Evolutionary conservation across 1,140 invertebrate genomes (phyloP).

Genomic region (Diorhabda carinulata): DNA sequence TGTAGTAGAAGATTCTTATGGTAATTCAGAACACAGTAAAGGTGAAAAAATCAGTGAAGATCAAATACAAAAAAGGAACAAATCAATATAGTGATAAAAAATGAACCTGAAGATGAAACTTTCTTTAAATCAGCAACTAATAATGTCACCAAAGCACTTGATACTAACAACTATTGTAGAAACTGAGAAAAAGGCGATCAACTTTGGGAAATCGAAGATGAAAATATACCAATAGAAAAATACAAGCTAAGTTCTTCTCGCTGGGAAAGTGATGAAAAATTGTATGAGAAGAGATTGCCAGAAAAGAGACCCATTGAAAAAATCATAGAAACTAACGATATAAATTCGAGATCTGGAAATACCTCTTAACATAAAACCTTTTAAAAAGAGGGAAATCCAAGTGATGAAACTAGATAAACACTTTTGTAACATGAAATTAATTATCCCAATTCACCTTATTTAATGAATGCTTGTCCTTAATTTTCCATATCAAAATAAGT

Average conservation of each 20-base stretch:
- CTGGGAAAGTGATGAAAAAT: slow-evolving; percentile 44
- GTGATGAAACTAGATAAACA: slow-evolving; percentile 18
- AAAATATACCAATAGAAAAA: slow-evolving; percentile 8
- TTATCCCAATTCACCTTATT: too few relatives aligned
- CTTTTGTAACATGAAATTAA: too few relatives aligned
- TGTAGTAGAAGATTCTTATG: too few relatives aligned
- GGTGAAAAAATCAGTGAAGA: too few relatives aligned
- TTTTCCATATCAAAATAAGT: too few relatives aligned
- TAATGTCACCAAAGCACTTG: slow-evolving; percentile 26
- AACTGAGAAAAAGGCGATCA: slow-evolving; percentile 39
- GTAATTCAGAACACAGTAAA: too few relatives aligned
- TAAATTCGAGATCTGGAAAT: slow-evolving; percentile 32
- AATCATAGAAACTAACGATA: background rate
- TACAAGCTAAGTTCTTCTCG: slow-evolving; percentile 23
- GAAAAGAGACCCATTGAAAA: slow-evolving; percentile 7
- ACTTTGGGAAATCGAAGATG: slow-evolving; percentile 38
- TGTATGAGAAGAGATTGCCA: slow-evolving; percentile 13
- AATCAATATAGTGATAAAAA: too few relatives aligned
- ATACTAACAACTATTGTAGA: slow-evolving; percentile 41
- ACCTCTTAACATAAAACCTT: slow-evolving; percentile 41
- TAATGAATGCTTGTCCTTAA: too few relatives aligned
- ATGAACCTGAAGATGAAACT: too few relatives aligned
- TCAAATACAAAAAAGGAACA: too few relatives aligned
- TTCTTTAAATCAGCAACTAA: background rate
- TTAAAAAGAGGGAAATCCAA: slow-evolving; percentile 23